phyloP scores from a whole-genome alignment of 92 coral and sea anemone genomes.

The Porites rus region DNA sequence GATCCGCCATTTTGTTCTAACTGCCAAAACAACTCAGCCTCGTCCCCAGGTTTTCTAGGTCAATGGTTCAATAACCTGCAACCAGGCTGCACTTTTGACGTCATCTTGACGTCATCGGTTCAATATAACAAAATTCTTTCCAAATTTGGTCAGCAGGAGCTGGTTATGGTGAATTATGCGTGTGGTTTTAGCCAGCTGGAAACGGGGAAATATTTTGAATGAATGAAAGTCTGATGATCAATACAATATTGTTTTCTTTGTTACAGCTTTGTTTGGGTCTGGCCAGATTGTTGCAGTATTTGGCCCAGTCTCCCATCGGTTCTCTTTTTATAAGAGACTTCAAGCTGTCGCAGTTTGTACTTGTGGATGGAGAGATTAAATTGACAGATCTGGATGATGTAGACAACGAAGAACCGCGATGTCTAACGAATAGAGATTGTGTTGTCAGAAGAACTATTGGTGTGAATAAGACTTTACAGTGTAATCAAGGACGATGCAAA shows the following conservation, averaged over 20 bases:
- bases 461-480: slow-evolving; percentile 72
- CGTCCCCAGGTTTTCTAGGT: too few relatives aligned
- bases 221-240: neutral
- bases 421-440: slow-evolving; percentile 72
- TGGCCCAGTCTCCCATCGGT: slow-evolving; percentile 87
- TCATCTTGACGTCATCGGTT: too few relatives aligned
- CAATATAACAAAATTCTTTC: neutral
- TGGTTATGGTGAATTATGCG: too few relatives aligned
- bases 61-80: too few relatives aligned
- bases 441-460: slow-evolving; percentile 66
- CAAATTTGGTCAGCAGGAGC: too few relatives aligned
- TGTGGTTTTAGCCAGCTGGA: too few relatives aligned
- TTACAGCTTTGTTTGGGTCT: slow-evolving; percentile 88
- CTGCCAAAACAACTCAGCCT: too few relatives aligned
- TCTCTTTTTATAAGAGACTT: slow-evolving; percentile 94
- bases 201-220: too few relatives aligned
- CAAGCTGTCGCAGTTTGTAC: slow-evolving; percentile 85
- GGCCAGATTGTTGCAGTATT: slow-evolving; percentile 73
- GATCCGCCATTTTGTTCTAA: too few relatives aligned
- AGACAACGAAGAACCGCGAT: slow-evolving; percentile 85
- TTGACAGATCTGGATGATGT: slow-evolving; percentile 94
- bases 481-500: slow-evolving; percentile 72
- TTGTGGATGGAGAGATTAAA: slow-evolving; percentile 88
- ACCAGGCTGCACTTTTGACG: too few relatives aligned
- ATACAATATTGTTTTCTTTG: neutral